Base-by-base conservation (phyloP, 2,888 invertebrate species). In the Pandemis cinnamomeana region DNA sequence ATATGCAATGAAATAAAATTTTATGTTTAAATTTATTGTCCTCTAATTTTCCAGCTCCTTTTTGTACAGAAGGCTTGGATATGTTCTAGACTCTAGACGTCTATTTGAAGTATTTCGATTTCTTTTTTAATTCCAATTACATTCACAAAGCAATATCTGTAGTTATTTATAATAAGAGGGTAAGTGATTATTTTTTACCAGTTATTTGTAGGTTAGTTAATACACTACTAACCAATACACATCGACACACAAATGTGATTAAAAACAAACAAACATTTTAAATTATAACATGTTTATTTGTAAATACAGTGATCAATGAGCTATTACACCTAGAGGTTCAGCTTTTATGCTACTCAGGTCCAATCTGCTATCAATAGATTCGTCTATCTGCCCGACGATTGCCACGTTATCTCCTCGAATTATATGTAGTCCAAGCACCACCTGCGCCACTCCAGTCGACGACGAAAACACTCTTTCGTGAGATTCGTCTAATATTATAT, bases 321-420 rank as follows among this genome's bases (percentile, higher is more conserved):
- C 96, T 80, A 98, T 97, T 71, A 97, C 95, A 82, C 96, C 97
- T 77, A 98, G 90, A 0, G 98, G 97, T 89, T 98, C 98, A 68
- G 98, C 98, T 89, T 97, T 96, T 80, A 98, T 97, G 80, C 96
- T 96, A 42, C 96, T 95, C 81, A 98, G 95, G 87, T 98, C 97
- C 82, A 98, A 88, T 86, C 97, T 95, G 77, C 97, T 96, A 86
- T 98, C 98, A 80, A 97, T 95, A 77, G 96, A 96, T 85, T 98
- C 98, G 84, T 98, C 98, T 81, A 98, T 95, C 89, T 97, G 96
- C 60, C 98, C 98, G 77, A 98, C 96, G 61, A 98, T 96, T 5
- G 97, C 98, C 95, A 99, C 98, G 94, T 99, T 99, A 87, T 99
- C 99, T 76, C 99, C 99, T 83, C 99, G 95, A 80, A 99, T 98